phyloP scores from a whole-genome alignment of 2,113 vertebrate genomes.

The Nothocercus julius region DNA sequence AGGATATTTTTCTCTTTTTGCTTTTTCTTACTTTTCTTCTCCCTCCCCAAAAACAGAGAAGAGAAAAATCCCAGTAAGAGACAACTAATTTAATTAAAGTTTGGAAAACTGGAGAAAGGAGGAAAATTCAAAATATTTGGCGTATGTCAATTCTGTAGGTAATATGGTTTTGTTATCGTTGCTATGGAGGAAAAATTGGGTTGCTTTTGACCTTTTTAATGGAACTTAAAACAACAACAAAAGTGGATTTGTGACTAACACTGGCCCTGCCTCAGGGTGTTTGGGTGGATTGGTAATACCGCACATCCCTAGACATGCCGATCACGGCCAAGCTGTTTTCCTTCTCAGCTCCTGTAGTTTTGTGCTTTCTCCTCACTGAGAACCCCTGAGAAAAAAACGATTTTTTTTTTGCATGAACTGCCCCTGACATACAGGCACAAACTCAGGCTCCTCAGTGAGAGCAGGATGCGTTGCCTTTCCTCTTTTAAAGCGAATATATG shows the following conservation, averaged over 20 bases:
- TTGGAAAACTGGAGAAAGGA: background rate
- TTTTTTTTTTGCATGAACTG: background rate
- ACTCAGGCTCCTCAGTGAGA: background rate
- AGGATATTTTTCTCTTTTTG: background rate
- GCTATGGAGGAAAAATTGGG: background rate
- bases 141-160: background rate
- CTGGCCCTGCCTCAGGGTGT: background rate
- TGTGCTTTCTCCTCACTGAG: background rate
- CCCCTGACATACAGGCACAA: background rate
- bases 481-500: background rate
- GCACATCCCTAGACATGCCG: background rate
- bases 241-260: background rate
- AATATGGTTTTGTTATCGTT: background rate
- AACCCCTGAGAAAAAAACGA: background rate
- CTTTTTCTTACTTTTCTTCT: background rate
- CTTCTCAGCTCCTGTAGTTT: background rate
- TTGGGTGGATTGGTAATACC: background rate
- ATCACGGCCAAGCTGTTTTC: background rate
- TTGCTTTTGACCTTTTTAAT: background rate
- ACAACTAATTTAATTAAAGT: background rate
- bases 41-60: background rate
- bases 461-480: background rate
- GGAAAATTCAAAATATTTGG: background rate
- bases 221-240: background rate
- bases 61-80: background rate